Evolutionary conservation across 2,888 invertebrate species (phyloP).

Genomic region (Parnassius glacialis): DNA sequence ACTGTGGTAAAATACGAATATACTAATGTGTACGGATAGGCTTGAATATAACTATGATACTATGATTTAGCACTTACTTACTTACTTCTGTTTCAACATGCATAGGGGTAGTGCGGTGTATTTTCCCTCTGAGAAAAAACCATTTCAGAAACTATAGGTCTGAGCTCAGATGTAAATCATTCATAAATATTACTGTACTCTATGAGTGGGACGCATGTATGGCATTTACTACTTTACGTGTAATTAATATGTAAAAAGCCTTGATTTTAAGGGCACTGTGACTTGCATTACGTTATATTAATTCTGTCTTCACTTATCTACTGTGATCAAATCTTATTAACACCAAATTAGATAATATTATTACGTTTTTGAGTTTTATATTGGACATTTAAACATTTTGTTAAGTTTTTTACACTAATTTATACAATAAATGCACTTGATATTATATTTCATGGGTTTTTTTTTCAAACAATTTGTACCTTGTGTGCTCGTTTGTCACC

Average conservation of each 20-base stretch:
- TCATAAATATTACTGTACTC: too few relatives aligned
- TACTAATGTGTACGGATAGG: too few relatives aligned
- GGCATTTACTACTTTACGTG: not conserved
- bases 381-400: conserved; percentile 5
- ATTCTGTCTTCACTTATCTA: conserved; percentile 2
- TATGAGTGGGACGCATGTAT: too few relatives aligned
- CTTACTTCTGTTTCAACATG: too few relatives aligned
- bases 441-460: conserved; percentile 1
- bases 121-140: too few relatives aligned
- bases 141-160: too few relatives aligned
- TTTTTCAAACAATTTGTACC: not conserved
- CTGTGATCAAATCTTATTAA: conserved; percentile 16
- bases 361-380: conserved; percentile 6
- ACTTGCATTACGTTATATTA: not conserved
- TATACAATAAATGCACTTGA: conserved; percentile 22
- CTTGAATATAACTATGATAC: too few relatives aligned
- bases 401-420: conserved; percentile 23
- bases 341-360: conserved; percentile 11
- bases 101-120: too few relatives aligned
- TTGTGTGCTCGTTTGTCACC: too few relatives aligned
- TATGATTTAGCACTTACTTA: too few relatives aligned
- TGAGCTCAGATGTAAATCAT: too few relatives aligned
- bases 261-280: not conserved
- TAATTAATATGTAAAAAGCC: not conserved
- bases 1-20: too few relatives aligned